Evolutionary conservation across 2,888 invertebrate genomes (phyloP).

Genomic region (Coecobrya sp.): DNA sequence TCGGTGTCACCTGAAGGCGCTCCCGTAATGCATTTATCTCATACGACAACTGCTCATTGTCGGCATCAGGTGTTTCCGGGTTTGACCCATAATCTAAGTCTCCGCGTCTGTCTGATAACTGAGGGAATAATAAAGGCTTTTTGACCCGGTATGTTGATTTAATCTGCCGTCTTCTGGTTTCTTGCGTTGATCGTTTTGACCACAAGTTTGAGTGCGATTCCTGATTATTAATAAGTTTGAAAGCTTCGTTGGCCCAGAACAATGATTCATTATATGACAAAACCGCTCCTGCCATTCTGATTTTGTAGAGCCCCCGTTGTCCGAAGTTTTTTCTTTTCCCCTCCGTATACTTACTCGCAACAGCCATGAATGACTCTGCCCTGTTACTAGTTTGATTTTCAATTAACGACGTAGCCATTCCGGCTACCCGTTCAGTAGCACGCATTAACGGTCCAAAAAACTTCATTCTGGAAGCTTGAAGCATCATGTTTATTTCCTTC

Average conservation of each 20-base stretch:
- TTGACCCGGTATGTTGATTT: not conserved
- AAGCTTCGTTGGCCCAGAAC: not conserved
- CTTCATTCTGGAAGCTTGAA: not conserved
- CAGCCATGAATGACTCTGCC: conserved; percentile 65
- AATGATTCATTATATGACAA: conserved; percentile 2
- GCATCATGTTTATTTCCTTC: not conserved
- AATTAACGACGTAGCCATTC: conserved; percentile 32
- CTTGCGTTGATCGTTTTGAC: not conserved
- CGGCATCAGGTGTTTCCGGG: conserved; percentile 4
- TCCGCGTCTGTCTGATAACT: not conserved
- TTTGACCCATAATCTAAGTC: conserved; percentile 32
- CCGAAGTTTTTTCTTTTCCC: conserved; percentile 75
- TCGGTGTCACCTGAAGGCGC: not conserved
- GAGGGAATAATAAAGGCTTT: not conserved
- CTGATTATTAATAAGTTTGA: not conserved
- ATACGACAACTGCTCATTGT: not conserved
- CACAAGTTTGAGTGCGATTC: not conserved
- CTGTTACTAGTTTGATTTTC: conserved; percentile 39
- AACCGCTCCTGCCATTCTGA: not conserved
- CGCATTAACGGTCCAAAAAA: not conserved
- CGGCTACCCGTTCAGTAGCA: conserved; percentile 13
- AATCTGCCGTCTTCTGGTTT: not conserved
- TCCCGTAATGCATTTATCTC: not conserved
- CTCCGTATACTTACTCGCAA: not conserved
- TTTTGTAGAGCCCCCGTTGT: not conserved